Percentiles rank a stretch among this genome's conserved stretches.
These are phyloP conservation scores for Drosophila nikananu DNA, from an alignment of 1,140 invertebrate genomes.

Conservation along the genomic window DNA sequence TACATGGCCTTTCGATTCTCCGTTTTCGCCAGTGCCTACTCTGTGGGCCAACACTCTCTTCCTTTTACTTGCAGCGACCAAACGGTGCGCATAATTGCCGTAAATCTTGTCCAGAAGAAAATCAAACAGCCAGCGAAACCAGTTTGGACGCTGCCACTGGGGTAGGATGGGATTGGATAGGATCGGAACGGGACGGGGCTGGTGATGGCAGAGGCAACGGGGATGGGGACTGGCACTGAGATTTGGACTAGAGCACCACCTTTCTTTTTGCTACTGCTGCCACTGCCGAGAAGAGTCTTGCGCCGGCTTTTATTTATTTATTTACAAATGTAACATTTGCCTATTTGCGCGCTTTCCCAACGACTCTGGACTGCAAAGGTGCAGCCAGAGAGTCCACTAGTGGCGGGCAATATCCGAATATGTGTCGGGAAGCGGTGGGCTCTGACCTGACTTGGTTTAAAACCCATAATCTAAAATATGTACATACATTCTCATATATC, in stretches of 20 bases:
- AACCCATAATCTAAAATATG: neutral
- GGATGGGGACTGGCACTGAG: slow-evolving; percentile 26
- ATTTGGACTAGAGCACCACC: slow-evolving; percentile 51
- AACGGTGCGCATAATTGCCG: slow-evolving; percentile 79
- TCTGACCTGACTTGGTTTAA: neutral
- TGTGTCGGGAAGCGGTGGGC: neutral
- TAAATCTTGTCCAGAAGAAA: slow-evolving; percentile 74
- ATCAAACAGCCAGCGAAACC: slow-evolving; percentile 43
- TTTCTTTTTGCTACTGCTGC: slow-evolving; percentile 65
- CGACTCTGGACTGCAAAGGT: slow-evolving; percentile 8
- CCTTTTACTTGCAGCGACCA: slow-evolving; percentile 71
- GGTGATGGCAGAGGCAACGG: slow-evolving; percentile 14
- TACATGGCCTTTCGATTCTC: slow-evolving; percentile 81
- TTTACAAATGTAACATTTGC: slow-evolving; percentile 61
- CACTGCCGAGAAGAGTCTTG: slow-evolving; percentile 12
- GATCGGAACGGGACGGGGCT: slow-evolving; percentile 7
- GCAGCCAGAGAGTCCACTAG: slow-evolving; percentile 16
- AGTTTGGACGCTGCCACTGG: slow-evolving; percentile 39
- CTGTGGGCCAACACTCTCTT: slow-evolving; percentile 74
- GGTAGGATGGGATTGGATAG: slow-evolving; percentile 31
- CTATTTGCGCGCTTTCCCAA: slow-evolving; percentile 50
- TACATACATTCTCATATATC: neutral
- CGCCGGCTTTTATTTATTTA: slow-evolving; percentile 54
- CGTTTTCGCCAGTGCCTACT: slow-evolving; percentile 46
- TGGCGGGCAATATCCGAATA: slow-evolving; percentile 16